Conservation (phyloP, 2,113 vertebrate species). For the Microcebus lehilahytsara region DNA sequence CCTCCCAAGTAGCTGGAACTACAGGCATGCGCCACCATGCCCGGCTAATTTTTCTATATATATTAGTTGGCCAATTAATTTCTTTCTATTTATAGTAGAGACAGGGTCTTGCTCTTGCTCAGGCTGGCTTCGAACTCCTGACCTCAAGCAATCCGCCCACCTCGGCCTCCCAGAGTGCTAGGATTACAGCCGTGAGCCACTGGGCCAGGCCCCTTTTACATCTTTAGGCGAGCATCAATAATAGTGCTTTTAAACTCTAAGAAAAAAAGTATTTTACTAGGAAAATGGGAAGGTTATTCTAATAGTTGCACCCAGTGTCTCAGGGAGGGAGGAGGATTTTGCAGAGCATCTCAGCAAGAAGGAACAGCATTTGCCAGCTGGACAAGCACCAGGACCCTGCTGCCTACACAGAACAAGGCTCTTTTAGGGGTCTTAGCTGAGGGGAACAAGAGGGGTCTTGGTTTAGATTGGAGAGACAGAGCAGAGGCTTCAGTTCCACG, state of each 20-base stretch:
- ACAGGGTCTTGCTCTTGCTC: too few relatives aligned
- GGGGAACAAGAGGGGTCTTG: not conserved
- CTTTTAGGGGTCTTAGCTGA: not conserved
- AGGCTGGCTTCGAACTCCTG: too few relatives aligned
- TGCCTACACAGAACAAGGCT: not conserved
- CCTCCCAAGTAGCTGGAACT: too few relatives aligned
- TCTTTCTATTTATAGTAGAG: too few relatives aligned
- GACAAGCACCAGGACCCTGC: not conserved
- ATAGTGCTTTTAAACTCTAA: not conserved
- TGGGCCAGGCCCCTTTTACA: not conserved
- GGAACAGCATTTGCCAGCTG: not conserved
- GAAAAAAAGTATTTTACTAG: not conserved
- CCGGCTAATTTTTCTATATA: too few relatives aligned
- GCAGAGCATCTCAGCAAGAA: not conserved
- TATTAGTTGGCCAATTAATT: too few relatives aligned
- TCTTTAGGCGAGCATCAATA: not conserved
- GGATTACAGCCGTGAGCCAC: too few relatives aligned
- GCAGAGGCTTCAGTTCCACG: not conserved
- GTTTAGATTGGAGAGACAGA: not conserved
- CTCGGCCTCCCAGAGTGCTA: too few relatives aligned
- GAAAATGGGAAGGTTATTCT: not conserved
- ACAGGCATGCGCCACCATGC: too few relatives aligned
- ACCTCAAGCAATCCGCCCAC: too few relatives aligned
- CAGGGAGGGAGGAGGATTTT: not conserved
- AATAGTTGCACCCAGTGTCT: not conserved